Conservation (phyloP, 2,797 vertebrate genomes). For the Acropternis orthonyx region DNA sequence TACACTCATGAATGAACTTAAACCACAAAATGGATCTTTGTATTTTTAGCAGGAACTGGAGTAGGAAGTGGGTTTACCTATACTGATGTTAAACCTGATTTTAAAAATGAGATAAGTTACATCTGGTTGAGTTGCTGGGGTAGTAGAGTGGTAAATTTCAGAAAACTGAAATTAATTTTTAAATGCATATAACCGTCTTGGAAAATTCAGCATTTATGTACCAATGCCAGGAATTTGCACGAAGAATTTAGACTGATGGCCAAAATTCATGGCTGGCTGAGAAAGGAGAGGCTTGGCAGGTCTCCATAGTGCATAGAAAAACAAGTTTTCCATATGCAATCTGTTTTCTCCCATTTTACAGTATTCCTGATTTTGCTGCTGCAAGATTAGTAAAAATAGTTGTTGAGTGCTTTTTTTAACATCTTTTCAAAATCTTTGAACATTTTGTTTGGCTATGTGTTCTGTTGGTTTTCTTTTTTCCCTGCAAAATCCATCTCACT, state of each 20-base stretch:
- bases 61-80: background rate
- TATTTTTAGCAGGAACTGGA: background rate
- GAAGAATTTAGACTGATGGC: conserved; percentile 55
- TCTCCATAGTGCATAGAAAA: conserved; percentile 29
- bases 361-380: conserved; percentile 6
- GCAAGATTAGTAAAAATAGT: conserved; percentile 10
- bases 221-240: conserved; percentile 25
- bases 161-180: conserved; percentile 19
- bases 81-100: background rate
- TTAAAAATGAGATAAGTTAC: background rate
- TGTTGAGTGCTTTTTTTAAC: background rate
- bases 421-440: conserved; percentile 8
- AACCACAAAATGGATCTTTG: background rate
- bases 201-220: conserved; percentile 13
- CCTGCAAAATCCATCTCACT: background rate
- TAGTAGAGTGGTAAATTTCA: conserved; percentile 4
- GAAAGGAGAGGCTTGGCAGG: conserved; percentile 45
- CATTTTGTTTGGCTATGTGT: background rate
- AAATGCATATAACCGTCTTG: background rate
- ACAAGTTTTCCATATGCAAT: conserved; percentile 49
- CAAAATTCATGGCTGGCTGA: conserved; percentile 56
- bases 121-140: background rate
- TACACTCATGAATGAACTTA: background rate
- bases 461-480: rapidly evolving
- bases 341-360: conserved; percentile 48